Evolutionary conservation across 1,140 invertebrate genomes (phyloP).

Genomic region (Phortica variegata): DNA sequence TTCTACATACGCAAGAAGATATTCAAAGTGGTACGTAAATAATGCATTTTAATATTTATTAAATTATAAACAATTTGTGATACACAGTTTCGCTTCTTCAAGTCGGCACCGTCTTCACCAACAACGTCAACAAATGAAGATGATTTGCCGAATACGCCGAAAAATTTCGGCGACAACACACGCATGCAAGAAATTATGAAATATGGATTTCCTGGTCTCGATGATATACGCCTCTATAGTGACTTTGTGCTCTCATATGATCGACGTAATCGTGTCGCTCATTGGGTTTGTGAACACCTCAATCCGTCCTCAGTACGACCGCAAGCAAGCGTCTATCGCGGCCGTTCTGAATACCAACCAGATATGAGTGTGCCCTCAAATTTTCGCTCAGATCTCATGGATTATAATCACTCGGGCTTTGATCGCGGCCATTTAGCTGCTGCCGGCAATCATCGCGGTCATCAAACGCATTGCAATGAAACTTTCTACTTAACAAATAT

Average conservation of each 20-base stretch:
- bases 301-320: constrained; percentile 48
- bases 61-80: neutral
- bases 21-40: constrained; percentile 25
- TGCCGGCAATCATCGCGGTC: constrained; percentile 85
- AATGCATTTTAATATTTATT: neutral
- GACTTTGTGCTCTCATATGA: constrained; percentile 96
- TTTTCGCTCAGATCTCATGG: constrained; percentile 75
- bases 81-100: constrained; percentile 27
- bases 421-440: constrained; percentile 95
- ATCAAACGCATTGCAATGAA: constrained; percentile 75
- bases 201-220: constrained; percentile 88
- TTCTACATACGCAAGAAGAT: constrained; percentile 39
- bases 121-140: neutral
- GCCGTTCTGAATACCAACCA: constrained; percentile 78
- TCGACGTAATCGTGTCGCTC: constrained; percentile 78
- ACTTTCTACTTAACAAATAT: constrained; percentile 96
- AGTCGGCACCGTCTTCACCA: neutral
- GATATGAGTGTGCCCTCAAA: constrained; percentile 83
- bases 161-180: too few species aligned
- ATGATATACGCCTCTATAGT: constrained; percentile 82
- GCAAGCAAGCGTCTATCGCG: constrained; percentile 64
- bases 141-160: too few species aligned
- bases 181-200: constrained; percentile 79
- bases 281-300: constrained; percentile 99
- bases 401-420: constrained; percentile 90